Base-by-base conservation (phyloP, 2,888 invertebrate species). In the Imbricaverruca yamaguchii region DNA sequence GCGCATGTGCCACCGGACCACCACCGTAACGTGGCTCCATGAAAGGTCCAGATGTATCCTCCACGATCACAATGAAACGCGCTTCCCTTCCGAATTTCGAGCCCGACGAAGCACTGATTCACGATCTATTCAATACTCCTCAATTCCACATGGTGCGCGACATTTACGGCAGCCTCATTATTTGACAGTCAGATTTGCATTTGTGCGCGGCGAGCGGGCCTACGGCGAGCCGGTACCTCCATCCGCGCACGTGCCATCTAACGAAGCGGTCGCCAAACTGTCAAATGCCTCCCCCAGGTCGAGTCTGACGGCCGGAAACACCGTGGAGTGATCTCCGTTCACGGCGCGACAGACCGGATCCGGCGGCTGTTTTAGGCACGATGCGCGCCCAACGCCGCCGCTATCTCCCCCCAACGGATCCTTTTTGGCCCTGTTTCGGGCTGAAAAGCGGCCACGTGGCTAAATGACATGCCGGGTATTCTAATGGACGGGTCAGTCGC, bases 401-500 rank as follows among this genome's bases (percentile, higher is more conserved):
- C 1, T 7, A 21, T 55, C 55, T 55, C 23, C 1, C 18, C 11
- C 55, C 21, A 21, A 10, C 4, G 7, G 74, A 74, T 74, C 74
- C 74, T 74, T 74, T 74, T 74, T 74, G 55, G 74, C 21, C 15
- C 6, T 21, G 74, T 74, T 74, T 74, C 74, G 3, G 55, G 10
- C 74, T 53, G 39, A 53, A 74, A 74, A 74, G 74, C 11, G 18
- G 53, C 21, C 74, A 74, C 74, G 74, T 74, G 74, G 74, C 74
- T 55, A 53, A 55, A 21, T 55, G 74, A 74, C 74, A 55, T 55
- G 74, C 74, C 53, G 74, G 74, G 55, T 74, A 74, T 74, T 74
- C 74, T 74, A 74, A 74, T 74, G 74, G 74, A 74, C 74, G 11
- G 74, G 74, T 55, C 74, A 74, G 9, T 74, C 39, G 69, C 25